phyloP scores from a whole-genome alignment of 1,140 invertebrate species.

The Cyclargus thomasi region DNA sequence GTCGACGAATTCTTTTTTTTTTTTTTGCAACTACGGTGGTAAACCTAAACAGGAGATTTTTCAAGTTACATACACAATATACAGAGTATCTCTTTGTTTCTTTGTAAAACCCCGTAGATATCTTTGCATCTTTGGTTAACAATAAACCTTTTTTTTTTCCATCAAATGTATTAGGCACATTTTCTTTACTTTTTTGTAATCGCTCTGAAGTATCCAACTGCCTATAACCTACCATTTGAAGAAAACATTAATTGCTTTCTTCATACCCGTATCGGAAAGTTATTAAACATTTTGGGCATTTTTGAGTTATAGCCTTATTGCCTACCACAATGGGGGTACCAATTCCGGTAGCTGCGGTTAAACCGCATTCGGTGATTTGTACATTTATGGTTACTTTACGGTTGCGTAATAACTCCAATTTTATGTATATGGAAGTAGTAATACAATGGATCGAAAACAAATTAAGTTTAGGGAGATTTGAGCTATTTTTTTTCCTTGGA shows the following conservation, averaged over 20 bases:
- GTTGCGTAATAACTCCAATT: background rate
- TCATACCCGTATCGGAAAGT: background rate
- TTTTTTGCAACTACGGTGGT: too few relatives aligned
- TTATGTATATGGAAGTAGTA: background rate
- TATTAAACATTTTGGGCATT: background rate
- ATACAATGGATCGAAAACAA: background rate
- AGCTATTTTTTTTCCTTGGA: too few relatives aligned
- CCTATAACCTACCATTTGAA: background rate
- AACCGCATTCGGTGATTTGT: background rate
- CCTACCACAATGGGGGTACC: background rate
- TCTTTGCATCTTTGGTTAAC: too few relatives aligned
- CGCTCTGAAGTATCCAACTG: background rate
- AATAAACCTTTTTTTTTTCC: too few relatives aligned
- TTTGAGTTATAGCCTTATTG: background rate
- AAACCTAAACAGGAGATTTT: too few relatives aligned
- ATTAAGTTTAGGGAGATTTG: too few relatives aligned
- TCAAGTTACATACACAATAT: too few relatives aligned
- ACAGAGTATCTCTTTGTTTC: too few relatives aligned
- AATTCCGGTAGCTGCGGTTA: background rate
- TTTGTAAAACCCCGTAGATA: too few relatives aligned
- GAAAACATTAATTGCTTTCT: background rate
- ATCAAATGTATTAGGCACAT: too few relatives aligned
- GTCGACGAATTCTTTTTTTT: too few relatives aligned
- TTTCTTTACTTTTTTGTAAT: too few relatives aligned
- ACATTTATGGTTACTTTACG: constrained; percentile 1